Evolutionary conservation across 2,797 vertebrate genomes (phyloP).

Genomic region (Hozukius guyotensis): DNA sequence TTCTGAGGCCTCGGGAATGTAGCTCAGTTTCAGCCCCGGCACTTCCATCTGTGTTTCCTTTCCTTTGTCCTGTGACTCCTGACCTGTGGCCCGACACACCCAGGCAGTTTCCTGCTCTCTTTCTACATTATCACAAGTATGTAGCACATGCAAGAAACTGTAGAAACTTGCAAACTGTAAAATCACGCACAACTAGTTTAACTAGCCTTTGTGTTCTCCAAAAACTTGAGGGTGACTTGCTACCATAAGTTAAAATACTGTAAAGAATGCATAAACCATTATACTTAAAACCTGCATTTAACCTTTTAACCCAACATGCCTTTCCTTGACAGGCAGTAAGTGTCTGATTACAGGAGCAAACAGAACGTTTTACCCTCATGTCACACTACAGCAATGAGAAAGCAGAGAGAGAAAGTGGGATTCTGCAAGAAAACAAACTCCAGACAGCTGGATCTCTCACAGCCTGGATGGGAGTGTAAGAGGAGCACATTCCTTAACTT

Average conservation of each 20-base stretch:
- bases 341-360: constrained; percentile 49
- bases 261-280: background rate
- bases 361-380: background rate
- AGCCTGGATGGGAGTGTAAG: constrained; percentile 49
- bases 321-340: background rate
- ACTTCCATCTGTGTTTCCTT: constrained; percentile 82
- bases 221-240: background rate
- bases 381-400: constrained; percentile 30
- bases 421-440: constrained; percentile 51
- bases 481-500: constrained; percentile 69
- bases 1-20: constrained; percentile 68
- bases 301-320: constrained; percentile 36
- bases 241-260: background rate
- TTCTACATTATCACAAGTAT: constrained; percentile 17
- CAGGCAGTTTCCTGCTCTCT: constrained; percentile 72
- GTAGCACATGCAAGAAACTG: constrained; percentile 32
- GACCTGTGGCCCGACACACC: constrained; percentile 79
- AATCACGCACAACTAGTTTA: background rate
- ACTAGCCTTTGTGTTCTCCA: background rate
- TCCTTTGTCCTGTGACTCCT: constrained; percentile 81
- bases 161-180: constrained; percentile 15
- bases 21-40: constrained; percentile 70
- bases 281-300: constrained; percentile 16
- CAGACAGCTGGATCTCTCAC: constrained; percentile 60
- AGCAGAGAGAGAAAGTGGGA: constrained; percentile 34